Conservation (phyloP, 2,797 vertebrate genomes). For the Acrocephalus scirpaceus region DNA sequence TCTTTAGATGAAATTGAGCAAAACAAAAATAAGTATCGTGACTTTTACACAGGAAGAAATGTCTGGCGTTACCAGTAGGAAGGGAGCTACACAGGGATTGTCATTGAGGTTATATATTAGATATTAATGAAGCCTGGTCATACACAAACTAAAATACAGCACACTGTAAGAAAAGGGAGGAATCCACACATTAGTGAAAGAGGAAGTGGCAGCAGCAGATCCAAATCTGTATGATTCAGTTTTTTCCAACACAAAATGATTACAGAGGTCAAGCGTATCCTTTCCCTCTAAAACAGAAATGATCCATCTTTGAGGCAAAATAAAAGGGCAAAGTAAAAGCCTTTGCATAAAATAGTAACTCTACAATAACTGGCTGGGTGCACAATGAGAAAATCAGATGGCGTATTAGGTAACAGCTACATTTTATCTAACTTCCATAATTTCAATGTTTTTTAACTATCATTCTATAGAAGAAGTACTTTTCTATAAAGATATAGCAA, state of each 20-base stretch:
- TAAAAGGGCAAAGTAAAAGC: not conserved
- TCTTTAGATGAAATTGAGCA: not conserved
- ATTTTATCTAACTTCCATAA: not conserved
- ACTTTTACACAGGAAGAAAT: not conserved
- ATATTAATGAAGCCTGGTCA: not conserved
- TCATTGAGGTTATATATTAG: not conserved
- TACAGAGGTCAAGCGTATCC: not conserved
- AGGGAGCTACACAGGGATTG: not conserved
- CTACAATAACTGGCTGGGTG: not conserved
- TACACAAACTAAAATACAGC: not conserved
- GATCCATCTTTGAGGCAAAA: not conserved
- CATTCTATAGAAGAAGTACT: not conserved
- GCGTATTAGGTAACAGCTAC: not conserved
- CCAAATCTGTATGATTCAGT: not conserved
- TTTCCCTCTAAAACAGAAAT: conserved; percentile 5
- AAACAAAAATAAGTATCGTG: not conserved
- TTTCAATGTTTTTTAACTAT: not conserved
- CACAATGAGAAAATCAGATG: not conserved
- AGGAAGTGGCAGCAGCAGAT: not conserved
- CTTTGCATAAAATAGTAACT: not conserved
- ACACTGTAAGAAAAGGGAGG: not conserved
- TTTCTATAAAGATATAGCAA: not conserved
- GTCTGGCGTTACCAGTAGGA: not conserved
- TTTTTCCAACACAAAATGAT: not conserved
- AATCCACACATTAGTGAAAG: not conserved